Conservation (phyloP, 2,797 vertebrate genomes). For the Esox masquinongy region DNA sequence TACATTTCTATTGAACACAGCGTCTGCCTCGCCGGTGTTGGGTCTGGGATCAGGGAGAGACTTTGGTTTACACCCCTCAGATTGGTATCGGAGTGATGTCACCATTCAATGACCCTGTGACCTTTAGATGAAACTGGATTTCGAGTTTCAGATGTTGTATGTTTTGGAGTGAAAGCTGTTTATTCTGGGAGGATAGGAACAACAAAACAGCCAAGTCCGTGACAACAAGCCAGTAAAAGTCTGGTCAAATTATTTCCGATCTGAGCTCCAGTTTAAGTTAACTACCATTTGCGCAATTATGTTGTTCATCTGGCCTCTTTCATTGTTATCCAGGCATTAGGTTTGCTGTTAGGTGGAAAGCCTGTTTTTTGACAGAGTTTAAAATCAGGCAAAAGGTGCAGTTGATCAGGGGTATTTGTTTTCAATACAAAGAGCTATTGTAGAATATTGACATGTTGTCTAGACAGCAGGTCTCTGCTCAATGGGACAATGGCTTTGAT, state of each 20-base stretch:
- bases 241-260: constrained; percentile 11
- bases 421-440: constrained; percentile 50
- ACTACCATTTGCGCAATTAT: background rate
- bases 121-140: background rate
- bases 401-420: constrained; percentile 53
- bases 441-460: constrained; percentile 33
- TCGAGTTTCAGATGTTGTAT: background rate
- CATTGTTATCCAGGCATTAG: constrained; percentile 32
- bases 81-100: background rate
- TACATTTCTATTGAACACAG: constrained; percentile 47
- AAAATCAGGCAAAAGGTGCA: constrained; percentile 21
- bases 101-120: background rate
- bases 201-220: background rate
- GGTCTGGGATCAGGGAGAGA: constrained; percentile 14
- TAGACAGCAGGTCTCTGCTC: constrained; percentile 34
- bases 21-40: constrained; percentile 14
- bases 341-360: constrained; percentile 42
- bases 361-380: constrained; percentile 26
- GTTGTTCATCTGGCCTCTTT: constrained; percentile 25
- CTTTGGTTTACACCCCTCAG: background rate
- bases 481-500: constrained; percentile 42
- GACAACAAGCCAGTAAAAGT: constrained; percentile 39
- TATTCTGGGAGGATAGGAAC: background rate
- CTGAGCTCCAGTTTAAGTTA: background rate
- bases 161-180: background rate